Evolutionary conservation across 2,888 invertebrate genomes (phyloP).

Genomic region (Pristionchus maxplancki): DNA sequence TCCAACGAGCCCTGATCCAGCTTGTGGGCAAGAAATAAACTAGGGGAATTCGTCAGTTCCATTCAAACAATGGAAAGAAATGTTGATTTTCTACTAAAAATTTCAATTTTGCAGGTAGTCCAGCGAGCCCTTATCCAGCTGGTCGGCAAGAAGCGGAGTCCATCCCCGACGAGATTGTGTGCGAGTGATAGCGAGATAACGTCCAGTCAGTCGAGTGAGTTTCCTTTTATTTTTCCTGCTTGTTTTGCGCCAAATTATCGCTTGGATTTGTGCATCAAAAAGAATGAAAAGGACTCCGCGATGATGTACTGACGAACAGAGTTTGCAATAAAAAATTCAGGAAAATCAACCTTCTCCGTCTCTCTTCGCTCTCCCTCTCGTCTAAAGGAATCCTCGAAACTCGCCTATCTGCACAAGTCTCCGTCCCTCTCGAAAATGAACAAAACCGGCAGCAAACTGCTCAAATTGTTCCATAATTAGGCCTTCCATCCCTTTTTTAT

Average conservation of each 20-base stretch:
- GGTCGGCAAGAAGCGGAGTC: constrained; percentile 7
- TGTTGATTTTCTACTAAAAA: too few relatives aligned
- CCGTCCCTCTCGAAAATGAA: constrained; percentile 51
- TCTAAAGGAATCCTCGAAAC: constrained; percentile 49
- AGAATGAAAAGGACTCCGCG: too few relatives aligned
- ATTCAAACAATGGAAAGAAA: too few relatives aligned
- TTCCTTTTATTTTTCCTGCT: too few relatives aligned
- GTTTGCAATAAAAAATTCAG: too few relatives aligned
- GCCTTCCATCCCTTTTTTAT: too few relatives aligned
- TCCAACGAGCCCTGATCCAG: too few relatives aligned
- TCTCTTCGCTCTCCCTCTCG: constrained; percentile 30
- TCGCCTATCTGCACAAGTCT: constrained; percentile 50
- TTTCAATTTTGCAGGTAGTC: background rate
- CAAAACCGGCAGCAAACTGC: constrained; percentile 48
- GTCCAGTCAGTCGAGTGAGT: background rate
- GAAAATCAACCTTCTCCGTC: constrained; percentile 36
- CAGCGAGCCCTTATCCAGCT: background rate
- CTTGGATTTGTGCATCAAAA: too few relatives aligned
- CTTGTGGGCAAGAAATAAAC: too few relatives aligned
- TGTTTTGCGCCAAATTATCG: too few relatives aligned
- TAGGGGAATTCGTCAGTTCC: too few relatives aligned
- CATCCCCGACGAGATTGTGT: constrained; percentile 15
- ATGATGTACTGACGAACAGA: too few relatives aligned
- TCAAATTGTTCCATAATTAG: constrained; percentile 51
- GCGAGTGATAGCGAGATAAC: constrained; percentile 25